Base-by-base conservation (phyloP, 2,113 vertebrate species). In the Megaleporinus macrocephalus region DNA sequence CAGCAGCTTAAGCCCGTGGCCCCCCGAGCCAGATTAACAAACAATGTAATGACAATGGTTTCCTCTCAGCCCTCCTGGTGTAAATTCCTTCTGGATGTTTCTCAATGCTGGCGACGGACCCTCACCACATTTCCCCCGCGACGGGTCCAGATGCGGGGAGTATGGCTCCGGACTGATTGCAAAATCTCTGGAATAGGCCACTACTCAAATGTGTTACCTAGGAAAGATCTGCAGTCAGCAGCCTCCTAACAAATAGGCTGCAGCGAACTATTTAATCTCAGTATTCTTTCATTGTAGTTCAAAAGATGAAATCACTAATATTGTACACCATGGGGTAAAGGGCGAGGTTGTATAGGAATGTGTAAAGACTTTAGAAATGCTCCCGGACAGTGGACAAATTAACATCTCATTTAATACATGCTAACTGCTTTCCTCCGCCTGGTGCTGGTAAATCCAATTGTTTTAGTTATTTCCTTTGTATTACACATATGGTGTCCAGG, bases 21-120 rank as follows among this genome's bases (percentile, higher is more conserved):
- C 72, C 76, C 80, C 44, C 20, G 72, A 69, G 84, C 27, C 30
- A 76, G 66, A 79, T 85, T 82, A 74, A 70, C 33, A 79, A 74
- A 76, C 80, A 82, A 79, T 79, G 49, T 71, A 73, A 82, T 72
- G 33, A 83, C 80, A 85, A 85, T 82, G 76, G 76, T 70, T 79
- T 59, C 71, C 76, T 72, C 55, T 75, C 55, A 71, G 30, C 69
- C 51, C 65, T 83, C 75, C 16, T 3, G 27, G 53, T 55, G 49
- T 79, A 41, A 78, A 85, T 69, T 77, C 71, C 76, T 72, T 83
- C 66, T 79, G 73, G 76, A 76, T 76, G 65, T 83, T 79, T 47
- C 47, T 75, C 69, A 72, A 55, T 44, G 18, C 72, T 82, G 70
- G 70, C 70, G n/a, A 76, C 1, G 44, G 63, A 79, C 69, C 57